phyloP scores from a whole-genome alignment of 2,113 vertebrate species.

The Callaeas wilsoni region DNA sequence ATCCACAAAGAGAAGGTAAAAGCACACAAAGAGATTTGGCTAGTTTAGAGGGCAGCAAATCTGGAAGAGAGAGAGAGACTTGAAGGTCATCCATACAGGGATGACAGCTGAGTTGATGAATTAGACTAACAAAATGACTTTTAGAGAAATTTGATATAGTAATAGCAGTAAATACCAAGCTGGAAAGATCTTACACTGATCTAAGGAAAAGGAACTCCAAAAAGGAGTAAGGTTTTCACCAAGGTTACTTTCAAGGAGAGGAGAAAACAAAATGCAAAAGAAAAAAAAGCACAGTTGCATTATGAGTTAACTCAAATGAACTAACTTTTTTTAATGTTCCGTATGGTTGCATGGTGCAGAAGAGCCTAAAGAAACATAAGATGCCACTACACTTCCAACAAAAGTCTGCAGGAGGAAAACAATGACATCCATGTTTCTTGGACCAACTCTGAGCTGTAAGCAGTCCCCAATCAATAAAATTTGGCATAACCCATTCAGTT shows the following conservation, averaged over 20 bases:
- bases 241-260: neutral
- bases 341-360: neutral
- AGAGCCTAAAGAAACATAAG: neutral
- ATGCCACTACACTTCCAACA: neutral
- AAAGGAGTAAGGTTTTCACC: neutral
- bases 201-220: neutral
- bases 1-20: neutral
- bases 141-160: neutral
- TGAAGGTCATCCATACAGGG: neutral
- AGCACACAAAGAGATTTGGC: neutral
- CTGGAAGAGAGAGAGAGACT: neutral
- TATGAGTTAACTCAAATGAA: neutral
- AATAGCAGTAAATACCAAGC: neutral
- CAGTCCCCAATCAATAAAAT: neutral
- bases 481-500: neutral
- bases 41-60: neutral
- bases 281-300: neutral
- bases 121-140: neutral
- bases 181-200: neutral
- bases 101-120: neutral
- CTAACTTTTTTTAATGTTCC: neutral
- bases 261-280: neutral
- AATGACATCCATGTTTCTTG: neutral
- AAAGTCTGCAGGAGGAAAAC: neutral
- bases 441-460: neutral